phyloP scores from a whole-genome alignment of 2,797 vertebrate species.

The Ciconia nigra region DNA sequence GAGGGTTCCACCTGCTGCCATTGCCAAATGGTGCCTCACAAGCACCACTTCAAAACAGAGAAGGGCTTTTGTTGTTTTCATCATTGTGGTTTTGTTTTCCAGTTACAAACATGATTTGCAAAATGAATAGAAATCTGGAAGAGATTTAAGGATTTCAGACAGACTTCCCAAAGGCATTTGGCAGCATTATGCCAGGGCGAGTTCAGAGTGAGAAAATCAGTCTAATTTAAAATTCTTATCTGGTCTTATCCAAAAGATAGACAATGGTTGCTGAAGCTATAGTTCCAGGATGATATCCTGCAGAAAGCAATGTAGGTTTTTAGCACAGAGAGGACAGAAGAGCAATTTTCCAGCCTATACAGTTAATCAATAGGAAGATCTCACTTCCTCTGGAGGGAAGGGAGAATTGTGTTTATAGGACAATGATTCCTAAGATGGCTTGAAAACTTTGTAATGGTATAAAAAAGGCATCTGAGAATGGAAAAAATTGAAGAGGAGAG shows the following conservation, averaged over 20 bases:
- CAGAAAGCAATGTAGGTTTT: slow-evolving; percentile 6
- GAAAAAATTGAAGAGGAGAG: background rate
- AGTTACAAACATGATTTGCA: background rate
- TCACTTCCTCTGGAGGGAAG: background rate
- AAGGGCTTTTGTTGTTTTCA: background rate
- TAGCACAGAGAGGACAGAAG: background rate
- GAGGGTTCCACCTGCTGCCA: background rate
- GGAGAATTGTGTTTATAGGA: background rate
- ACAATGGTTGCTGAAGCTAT: background rate
- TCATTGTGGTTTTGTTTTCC: background rate
- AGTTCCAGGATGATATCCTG: background rate
- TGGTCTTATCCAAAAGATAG: background rate
- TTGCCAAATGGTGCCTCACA: background rate
- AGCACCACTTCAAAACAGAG: background rate
- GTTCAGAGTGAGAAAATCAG: background rate
- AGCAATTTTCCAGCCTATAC: background rate
- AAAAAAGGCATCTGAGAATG: background rate
- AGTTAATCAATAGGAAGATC: background rate
- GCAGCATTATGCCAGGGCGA: background rate
- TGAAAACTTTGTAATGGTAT: background rate
- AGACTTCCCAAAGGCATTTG: background rate
- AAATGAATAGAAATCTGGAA: background rate
- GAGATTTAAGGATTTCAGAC: background rate
- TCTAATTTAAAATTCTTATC: background rate
- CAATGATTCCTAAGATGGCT: background rate